Conservation (phyloP, 2,888 invertebrate genomes). For the Pasiphila rectangulata region DNA sequence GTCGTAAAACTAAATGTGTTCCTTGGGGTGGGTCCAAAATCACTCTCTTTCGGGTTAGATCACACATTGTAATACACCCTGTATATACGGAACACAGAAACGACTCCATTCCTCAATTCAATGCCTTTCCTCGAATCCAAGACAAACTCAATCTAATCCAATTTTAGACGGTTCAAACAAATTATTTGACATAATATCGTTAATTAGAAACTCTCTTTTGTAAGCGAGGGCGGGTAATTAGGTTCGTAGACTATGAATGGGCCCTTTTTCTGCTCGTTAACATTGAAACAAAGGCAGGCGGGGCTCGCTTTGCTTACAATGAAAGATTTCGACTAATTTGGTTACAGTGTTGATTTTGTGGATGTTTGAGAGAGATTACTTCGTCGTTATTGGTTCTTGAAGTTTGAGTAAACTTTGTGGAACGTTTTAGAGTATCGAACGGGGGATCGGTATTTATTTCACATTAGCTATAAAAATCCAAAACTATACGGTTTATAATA, state of each 20-base stretch:
- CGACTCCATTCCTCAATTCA: conserved; percentile 20
- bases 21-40: too few relatives aligned
- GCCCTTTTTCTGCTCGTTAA: conserved; percentile 80
- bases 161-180: conserved; percentile 76
- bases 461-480: too few relatives aligned
- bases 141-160: conserved; percentile 74
- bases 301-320: conserved; percentile 69
- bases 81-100: not conserved
- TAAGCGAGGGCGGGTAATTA: conserved; percentile 75
- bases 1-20: not conserved
- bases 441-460: too few relatives aligned
- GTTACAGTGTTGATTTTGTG: conserved; percentile 41
- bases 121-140: conserved; percentile 44
- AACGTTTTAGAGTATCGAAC: too few relatives aligned
- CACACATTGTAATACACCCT: not conserved
- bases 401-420: too few relatives aligned
- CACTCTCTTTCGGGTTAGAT: too few relatives aligned
- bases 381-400: not conserved
- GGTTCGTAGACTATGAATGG: conserved; percentile 79
- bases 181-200: conserved; percentile 81
- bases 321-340: conserved; percentile 56
- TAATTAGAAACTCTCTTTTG: conserved; percentile 79
- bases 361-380: conserved; percentile 23
- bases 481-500: too few relatives aligned
- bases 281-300: conserved; percentile 75